Conservation (phyloP, 2,797 vertebrate genomes). For the Falco berigora region DNA sequence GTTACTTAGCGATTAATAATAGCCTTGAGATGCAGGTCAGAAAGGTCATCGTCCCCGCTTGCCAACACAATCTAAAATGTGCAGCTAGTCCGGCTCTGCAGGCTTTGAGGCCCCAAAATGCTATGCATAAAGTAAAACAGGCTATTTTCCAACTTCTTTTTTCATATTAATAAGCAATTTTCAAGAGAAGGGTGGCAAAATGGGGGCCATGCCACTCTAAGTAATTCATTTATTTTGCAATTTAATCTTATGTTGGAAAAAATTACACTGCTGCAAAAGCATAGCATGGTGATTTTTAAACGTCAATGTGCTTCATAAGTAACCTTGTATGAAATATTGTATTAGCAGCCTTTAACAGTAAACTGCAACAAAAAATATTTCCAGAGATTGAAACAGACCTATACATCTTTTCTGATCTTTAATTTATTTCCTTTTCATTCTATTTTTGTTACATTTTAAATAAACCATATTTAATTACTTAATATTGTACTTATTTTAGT, state of each 20-base stretch:
- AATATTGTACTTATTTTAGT: not conserved
- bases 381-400: conserved; percentile 6
- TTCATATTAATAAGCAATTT: conserved; percentile 89
- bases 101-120: conserved; percentile 58
- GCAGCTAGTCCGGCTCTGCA: conserved; percentile 53
- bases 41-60: conserved; percentile 82
- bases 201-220: conserved; percentile 83
- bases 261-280: conserved; percentile 72
- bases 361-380: conserved; percentile 53
- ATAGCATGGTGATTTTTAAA: conserved; percentile 88
- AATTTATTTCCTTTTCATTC: conserved; percentile 3
- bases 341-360: conserved; percentile 59
- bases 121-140: conserved; percentile 72
- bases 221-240: conserved; percentile 95
- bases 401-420: not conserved
- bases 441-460: not conserved
- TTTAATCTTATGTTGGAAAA: conserved; percentile 87
- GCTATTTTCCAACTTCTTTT: conserved; percentile 79
- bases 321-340: conserved; percentile 76
- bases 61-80: conserved; percentile 74
- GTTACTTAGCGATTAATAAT: conserved; percentile 99
- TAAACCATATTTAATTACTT: not conserved
- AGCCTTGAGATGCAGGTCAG: conserved; percentile 86
- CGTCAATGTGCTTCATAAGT: conserved; percentile 79
- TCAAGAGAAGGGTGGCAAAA: conserved; percentile 78